Evolutionary conservation across 1,140 invertebrate genomes (phyloP), one percentile per base, ranked within the genome.

Genomic region (Dreissena rostriformis): DNA sequence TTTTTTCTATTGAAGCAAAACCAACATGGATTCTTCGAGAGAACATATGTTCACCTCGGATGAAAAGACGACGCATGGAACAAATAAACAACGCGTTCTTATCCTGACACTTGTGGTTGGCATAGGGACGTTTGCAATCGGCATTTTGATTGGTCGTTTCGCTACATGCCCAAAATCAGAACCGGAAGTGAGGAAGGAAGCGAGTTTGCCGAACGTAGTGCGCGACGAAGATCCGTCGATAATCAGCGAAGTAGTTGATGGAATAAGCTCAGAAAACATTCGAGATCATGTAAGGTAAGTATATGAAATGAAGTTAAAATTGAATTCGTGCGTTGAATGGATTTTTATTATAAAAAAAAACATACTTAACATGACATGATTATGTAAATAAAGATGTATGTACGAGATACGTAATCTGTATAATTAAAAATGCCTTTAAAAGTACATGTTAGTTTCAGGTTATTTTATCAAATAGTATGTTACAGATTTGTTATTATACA

Each of bases 221-320:
- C 29, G 72, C 52, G 78, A 77, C 65, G 84, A 72, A 26, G 74
- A 82, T 28, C 53, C 79, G 14, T 5, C 26, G 2, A 86, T 86
- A 52, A 26, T 52, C n/a, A 76, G 83, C 0, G 53, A 67, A 39
- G 19, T 86, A 1, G 82, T 86, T 39, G 75, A 63, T 15, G 53
- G 15, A 12, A 86, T 86, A 17, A 75, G 86, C 15, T 61, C 72
- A 8, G 66, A 86, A 49, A 89, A 87, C 67, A 90, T 90, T n/a
- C 57, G 84, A 63, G 17, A 85, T 14, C 76, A 88, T 82, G 76
- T 90, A 6, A 89, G 81, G 89, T 90, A 78, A 86, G 73, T 55
- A 63, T 57, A 39, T 15, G 28, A 39, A 55, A n/a, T 29, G 7
- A n/a, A n/a, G 17, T 49, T 29, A 19, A n/a, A 65, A 26, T 19